A percentile compares a stretch with the other conserved stretches of the same genome.
These are phyloP conservation scores for Urocynchramus pylzowi DNA, from an alignment of 2,113 vertebrate genomes.

Conservation along the genomic window DNA sequence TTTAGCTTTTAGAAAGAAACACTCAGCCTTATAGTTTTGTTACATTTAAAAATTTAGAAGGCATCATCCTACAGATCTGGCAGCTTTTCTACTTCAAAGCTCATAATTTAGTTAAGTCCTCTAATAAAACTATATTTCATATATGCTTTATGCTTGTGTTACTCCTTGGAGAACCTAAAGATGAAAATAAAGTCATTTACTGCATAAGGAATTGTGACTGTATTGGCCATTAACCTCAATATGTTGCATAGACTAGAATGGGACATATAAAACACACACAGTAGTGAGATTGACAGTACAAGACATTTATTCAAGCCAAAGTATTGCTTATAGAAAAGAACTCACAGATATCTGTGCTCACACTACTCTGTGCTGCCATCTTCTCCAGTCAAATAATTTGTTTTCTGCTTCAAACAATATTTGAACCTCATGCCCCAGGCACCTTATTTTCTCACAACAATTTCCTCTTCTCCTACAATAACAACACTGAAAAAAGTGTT, in stretches of 20 bases:
- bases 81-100: slow-evolving; percentile 67
- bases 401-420: background rate
- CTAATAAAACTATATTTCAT: slow-evolving; percentile 68
- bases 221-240: slow-evolving; percentile 66
- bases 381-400: slow-evolving; percentile 13
- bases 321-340: background rate
- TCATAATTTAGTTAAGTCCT: slow-evolving; percentile 64
- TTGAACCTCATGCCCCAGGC: background rate
- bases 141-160: slow-evolving; percentile 60
- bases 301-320: slow-evolving; percentile 30
- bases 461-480: background rate
- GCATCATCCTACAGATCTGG: slow-evolving; percentile 50
- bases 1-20: slow-evolving; percentile 54
- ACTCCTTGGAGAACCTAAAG: slow-evolving; percentile 56
- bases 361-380: background rate
- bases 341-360: background rate
- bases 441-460: background rate
- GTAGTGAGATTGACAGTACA: slow-evolving; percentile 33
- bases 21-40: slow-evolving; percentile 19
- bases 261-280: slow-evolving; percentile 46
- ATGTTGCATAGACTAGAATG: slow-evolving; percentile 37
- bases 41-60: slow-evolving; percentile 62
- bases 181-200: slow-evolving; percentile 67
- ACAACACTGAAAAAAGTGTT: background rate
- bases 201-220: slow-evolving; percentile 55